phyloP scores from a whole-genome alignment of 1,140 invertebrate genomes.

The Listronotus bonariensis region DNA sequence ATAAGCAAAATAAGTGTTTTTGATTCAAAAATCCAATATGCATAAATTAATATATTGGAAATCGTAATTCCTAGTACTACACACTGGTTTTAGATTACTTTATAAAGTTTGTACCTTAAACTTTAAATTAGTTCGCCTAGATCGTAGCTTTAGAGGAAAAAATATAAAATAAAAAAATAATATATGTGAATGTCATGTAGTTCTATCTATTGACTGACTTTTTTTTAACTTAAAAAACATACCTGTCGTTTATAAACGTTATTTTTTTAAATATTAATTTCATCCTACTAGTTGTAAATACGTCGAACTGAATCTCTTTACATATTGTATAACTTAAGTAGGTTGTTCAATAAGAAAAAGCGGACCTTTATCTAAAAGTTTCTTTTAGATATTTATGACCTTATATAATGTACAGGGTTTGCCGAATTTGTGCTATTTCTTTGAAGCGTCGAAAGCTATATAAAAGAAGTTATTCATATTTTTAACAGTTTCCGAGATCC shows the following conservation, averaged over 20 bases:
- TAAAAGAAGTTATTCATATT: too few relatives aligned
- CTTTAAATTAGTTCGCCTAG: constrained; percentile 5
- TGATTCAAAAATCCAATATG: too few relatives aligned
- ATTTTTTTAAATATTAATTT: constrained; percentile 10
- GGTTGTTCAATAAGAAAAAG: neutral
- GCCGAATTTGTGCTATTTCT: too few relatives aligned
- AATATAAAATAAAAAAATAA: constrained; percentile 6
- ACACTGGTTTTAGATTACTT: constrained; percentile 9
- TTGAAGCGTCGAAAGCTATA: too few relatives aligned
- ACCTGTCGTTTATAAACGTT: constrained; percentile 7
- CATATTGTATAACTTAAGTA: constrained; percentile 1
- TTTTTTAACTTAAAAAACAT: constrained; percentile 6
- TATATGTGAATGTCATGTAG: constrained; percentile 5
- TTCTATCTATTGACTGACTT: constrained; percentile 22
- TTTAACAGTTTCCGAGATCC: too few relatives aligned
- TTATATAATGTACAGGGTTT: neutral
- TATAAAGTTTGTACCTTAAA: constrained; percentile 30
- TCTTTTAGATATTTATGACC: constrained; percentile 5
- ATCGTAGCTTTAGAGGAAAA: neutral
- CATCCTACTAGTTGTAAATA: constrained; percentile 23
- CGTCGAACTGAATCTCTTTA: constrained; percentile 30
- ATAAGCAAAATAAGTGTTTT: too few relatives aligned
- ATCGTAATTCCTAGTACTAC: too few relatives aligned
- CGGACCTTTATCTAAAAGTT: constrained; percentile 3
- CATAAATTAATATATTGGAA: too few relatives aligned